These are phyloP conservation scores for Polypterus senegalus DNA, from an alignment of 2,113 vertebrate genomes.

Conservation along the genomic window DNA sequence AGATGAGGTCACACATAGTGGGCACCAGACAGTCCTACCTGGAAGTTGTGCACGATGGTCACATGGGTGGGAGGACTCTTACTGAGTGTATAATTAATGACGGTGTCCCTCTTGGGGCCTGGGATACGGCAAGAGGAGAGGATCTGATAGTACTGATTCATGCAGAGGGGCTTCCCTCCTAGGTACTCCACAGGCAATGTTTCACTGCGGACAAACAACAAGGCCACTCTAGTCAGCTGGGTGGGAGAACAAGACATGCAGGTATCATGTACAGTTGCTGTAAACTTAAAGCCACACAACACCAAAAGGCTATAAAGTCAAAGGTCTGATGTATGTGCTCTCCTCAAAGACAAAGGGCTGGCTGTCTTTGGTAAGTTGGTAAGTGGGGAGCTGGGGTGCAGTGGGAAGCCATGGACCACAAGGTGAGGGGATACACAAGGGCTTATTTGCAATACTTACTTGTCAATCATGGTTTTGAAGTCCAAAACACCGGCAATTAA, in stretches of 20 bases:
- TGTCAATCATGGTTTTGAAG: constrained; percentile 90
- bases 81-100: constrained; percentile 59
- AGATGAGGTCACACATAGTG: background rate
- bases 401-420: too few relatives aligned
- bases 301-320: too few relatives aligned
- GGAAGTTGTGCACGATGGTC: constrained; percentile 93
- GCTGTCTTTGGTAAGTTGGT: background rate
- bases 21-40: constrained; percentile 47
- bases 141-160: constrained; percentile 96
- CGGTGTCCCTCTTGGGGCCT: constrained; percentile 72
- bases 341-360: background rate
- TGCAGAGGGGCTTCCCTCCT: constrained; percentile 78
- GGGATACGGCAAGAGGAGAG: constrained; percentile 89
- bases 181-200: constrained; percentile 75
- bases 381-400: too few relatives aligned
- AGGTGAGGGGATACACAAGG: too few relatives aligned
- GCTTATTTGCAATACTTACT: constrained; percentile 49
- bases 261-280: too few relatives aligned
- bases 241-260: too few relatives aligned
- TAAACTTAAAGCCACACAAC: too few relatives aligned
- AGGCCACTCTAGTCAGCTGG: too few relatives aligned
- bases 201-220: constrained; percentile 46
- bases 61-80: constrained; percentile 68
- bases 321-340: too few relatives aligned
- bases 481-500: constrained; percentile 86